Percentiles rank a stretch among this genome's conserved stretches.
Conservation (phyloP, 2,113 vertebrate genomes). For the Danionella cerebrum region DNA sequence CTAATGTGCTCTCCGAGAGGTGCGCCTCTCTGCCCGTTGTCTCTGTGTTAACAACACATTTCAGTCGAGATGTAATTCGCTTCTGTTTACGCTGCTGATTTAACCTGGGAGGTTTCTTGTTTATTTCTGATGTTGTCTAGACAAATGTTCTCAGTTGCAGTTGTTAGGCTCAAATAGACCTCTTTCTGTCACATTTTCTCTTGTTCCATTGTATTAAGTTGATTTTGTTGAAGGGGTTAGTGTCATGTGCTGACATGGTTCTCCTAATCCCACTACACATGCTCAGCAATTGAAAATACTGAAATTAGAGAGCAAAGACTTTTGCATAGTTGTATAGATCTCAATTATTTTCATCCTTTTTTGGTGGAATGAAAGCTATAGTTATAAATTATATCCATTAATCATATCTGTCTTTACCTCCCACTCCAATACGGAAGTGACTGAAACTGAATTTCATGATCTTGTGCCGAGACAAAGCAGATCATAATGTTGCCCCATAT, state of each 20-base stretch:
- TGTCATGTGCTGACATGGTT: neutral
- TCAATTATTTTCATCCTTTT: too few relatives aligned
- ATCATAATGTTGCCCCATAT: too few relatives aligned
- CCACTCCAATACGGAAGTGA: too few relatives aligned
- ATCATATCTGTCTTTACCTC: too few relatives aligned
- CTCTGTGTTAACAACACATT: slow-evolving; percentile 55
- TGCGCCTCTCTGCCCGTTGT: slow-evolving; percentile 44
- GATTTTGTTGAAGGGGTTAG: neutral
- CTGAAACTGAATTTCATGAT: too few relatives aligned
- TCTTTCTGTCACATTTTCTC: neutral
- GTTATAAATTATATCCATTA: too few relatives aligned
- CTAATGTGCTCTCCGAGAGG: slow-evolving; percentile 41
- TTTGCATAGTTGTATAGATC: too few relatives aligned
- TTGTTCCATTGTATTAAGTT: too few relatives aligned
- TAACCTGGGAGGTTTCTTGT: slow-evolving; percentile 39
- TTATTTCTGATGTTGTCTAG: slow-evolving; percentile 23
- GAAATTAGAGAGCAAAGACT: too few relatives aligned
- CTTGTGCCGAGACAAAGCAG: too few relatives aligned
- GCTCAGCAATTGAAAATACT: too few relatives aligned
- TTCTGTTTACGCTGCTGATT: slow-evolving; percentile 53
- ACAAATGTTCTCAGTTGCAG: neutral
- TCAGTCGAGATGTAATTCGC: slow-evolving; percentile 50
- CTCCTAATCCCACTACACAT: neutral
- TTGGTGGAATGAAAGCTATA: too few relatives aligned
- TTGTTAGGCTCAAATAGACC: neutral